Conservation (phyloP, 2,797 vertebrate genomes). For the Pteronotus mesoamericanus region DNA sequence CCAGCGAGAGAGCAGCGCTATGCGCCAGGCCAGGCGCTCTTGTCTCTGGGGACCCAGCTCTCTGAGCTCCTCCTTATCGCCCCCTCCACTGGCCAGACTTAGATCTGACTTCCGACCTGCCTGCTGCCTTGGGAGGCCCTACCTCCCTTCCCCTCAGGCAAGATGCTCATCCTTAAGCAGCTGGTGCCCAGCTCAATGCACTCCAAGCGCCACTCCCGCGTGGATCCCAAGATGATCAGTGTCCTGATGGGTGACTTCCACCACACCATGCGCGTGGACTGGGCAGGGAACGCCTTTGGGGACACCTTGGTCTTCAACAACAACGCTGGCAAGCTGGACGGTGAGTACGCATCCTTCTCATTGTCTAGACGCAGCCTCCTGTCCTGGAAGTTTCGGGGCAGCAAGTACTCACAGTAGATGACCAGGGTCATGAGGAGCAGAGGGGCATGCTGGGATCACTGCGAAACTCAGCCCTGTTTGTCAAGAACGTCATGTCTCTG, state of each 20-base stretch:
- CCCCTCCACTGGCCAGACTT: not conserved
- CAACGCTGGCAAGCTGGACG: conserved; percentile 86
- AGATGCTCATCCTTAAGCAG: conserved; percentile 97
- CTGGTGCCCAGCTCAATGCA: conserved; percentile 90
- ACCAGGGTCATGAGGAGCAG: conserved; percentile 90
- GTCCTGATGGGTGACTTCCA: conserved; percentile 96
- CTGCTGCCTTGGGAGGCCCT: not conserved
- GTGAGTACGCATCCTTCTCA: conserved; percentile 64
- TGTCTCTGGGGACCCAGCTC: not conserved
- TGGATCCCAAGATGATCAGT: conserved; percentile 96
- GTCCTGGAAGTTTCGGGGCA: conserved; percentile 92
- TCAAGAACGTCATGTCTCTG: conserved; percentile 94
- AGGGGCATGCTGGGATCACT: conserved; percentile 84
- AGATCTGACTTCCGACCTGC: not conserved
- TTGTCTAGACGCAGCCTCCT: conserved; percentile 89
- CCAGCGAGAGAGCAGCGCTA: not conserved
- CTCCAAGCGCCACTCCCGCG: conserved; percentile 92
- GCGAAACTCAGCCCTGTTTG: conserved; percentile 86
- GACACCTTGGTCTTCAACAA: conserved; percentile 96
- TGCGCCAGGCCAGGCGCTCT: not conserved
- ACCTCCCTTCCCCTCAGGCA: not conserved
- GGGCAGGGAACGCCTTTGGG: conserved; percentile 94
- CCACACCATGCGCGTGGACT: conserved; percentile 99
- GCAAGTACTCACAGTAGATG: conserved; percentile 93
- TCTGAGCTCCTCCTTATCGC: not conserved